These are phyloP conservation scores for Oryzias celebensis DNA, from an alignment of 2,113 vertebrate species.

Conservation along the genomic window DNA sequence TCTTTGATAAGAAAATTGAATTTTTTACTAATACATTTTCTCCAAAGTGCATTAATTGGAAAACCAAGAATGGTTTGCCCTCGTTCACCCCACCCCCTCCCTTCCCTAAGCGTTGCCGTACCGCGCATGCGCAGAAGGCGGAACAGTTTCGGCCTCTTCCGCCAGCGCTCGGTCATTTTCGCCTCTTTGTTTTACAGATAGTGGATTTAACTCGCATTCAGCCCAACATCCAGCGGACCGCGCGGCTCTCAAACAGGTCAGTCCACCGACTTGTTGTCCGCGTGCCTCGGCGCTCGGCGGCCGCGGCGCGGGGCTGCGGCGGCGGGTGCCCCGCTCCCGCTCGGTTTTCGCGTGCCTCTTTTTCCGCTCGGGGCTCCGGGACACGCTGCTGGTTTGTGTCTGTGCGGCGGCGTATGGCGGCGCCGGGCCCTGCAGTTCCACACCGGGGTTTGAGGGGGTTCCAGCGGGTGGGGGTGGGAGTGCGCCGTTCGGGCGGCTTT, in stretches of 20 bases:
- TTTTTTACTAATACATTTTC: constrained; percentile 33
- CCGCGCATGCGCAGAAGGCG: constrained; percentile 75
- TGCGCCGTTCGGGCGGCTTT: constrained; percentile 40
- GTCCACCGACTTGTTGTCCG: constrained; percentile 40
- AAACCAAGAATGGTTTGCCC: constrained; percentile 24
- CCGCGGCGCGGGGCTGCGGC: constrained; percentile 31
- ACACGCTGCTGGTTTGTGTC: constrained; percentile 74
- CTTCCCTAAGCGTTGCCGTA: not conserved
- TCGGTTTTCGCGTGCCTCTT: constrained; percentile 65
- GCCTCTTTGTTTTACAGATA: constrained; percentile 85
- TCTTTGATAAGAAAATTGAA: not conserved
- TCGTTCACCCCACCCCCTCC: constrained; percentile 21
- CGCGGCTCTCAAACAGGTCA: constrained; percentile 74
- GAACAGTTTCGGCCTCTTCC: constrained; percentile 82
- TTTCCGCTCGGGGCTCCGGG: constrained; percentile 70
- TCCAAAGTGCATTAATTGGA: constrained; percentile 24
- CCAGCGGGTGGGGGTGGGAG: constrained; percentile 40
- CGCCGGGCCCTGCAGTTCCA: constrained; percentile 76
- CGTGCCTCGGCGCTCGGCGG: constrained; percentile 19
- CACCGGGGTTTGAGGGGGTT: constrained; percentile 53
- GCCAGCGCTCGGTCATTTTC: constrained; percentile 82
- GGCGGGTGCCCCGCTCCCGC: constrained; percentile 50
- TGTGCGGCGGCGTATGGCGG: constrained; percentile 69
- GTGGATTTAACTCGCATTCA: constrained; percentile 83
- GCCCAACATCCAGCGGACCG: constrained; percentile 72